Evolutionary conservation across 2,888 invertebrate genomes (phyloP).

Genomic region (Patella pellucida): DNA sequence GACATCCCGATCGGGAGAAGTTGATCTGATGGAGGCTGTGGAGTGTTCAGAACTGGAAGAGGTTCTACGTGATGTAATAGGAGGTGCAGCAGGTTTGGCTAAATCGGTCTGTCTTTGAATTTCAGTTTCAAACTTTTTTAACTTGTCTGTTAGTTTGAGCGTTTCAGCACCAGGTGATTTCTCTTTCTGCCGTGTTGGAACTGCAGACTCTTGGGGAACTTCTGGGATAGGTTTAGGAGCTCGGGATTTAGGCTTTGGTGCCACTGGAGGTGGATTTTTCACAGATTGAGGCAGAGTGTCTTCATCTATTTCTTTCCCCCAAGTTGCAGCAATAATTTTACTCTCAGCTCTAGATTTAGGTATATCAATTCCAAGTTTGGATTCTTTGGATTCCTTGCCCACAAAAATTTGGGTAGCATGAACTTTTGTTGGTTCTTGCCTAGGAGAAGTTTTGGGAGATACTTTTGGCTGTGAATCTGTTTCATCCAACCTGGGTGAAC

Average conservation of each 20-base stretch:
- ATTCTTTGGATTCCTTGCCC: background rate
- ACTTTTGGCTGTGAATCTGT: background rate
- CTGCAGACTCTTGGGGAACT: background rate
- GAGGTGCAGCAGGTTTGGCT: constrained; percentile 25
- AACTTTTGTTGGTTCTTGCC: constrained; percentile 1
- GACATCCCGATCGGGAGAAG: constrained; percentile 6
- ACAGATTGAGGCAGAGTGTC: constrained; percentile 6
- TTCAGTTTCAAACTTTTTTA: constrained; percentile 1
- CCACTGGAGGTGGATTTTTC: constrained; percentile 19
- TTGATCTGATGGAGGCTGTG: constrained; percentile 14
- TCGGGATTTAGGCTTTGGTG: constrained; percentile 29
- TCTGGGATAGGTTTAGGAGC: background rate
- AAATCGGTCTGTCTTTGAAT: constrained; percentile 1
- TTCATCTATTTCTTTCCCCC: constrained; percentile 17
- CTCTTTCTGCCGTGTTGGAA: background rate
- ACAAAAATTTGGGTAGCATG: constrained; percentile 4
- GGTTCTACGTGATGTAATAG: constrained; percentile 42
- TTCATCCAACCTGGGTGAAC: background rate
- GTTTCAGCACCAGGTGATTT: constrained; percentile 8
- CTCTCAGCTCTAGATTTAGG: constrained; percentile 11
- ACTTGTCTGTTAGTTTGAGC: background rate
- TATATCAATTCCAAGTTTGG: background rate
- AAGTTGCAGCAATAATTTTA: constrained; percentile 24
- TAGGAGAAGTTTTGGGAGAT: constrained; percentile 17
- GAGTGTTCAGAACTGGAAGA: constrained; percentile 24